Evolutionary conservation across 2,797 vertebrate genomes (phyloP).

Genomic region (Pampus argenteus): DNA sequence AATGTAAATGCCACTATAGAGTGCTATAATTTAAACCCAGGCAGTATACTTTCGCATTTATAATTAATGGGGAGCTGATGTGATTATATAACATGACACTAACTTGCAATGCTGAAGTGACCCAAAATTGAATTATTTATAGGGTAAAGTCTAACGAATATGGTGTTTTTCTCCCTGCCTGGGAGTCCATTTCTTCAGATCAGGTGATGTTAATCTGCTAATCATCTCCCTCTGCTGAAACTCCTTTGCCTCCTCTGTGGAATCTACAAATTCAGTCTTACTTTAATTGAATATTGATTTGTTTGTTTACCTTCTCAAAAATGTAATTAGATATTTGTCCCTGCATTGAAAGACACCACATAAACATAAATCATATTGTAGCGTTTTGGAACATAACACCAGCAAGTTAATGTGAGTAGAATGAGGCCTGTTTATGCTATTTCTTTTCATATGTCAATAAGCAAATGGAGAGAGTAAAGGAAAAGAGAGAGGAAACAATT

Average conservation of each 20-base stretch:
- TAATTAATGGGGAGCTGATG: constrained; percentile 60
- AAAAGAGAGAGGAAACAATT: background rate
- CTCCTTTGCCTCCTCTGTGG: constrained; percentile 25
- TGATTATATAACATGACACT: constrained; percentile 55
- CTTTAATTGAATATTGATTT: constrained; percentile 83
- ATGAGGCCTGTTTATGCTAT: background rate
- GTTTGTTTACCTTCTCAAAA: constrained; percentile 62
- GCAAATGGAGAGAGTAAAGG: background rate
- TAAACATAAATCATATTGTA: constrained; percentile 47
- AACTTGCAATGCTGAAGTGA: constrained; percentile 49
- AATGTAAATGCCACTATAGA: constrained; percentile 47
- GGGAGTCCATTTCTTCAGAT: constrained; percentile 46
- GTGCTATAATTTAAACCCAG: constrained; percentile 47
- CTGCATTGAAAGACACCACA: constrained; percentile 35
- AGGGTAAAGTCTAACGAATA: constrained; percentile 49
- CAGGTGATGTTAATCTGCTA: constrained; percentile 60
- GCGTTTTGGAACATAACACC: constrained; percentile 4
- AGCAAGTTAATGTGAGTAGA: constrained; percentile 19
- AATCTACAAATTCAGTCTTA: constrained; percentile 54
- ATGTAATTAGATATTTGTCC: constrained; percentile 66
- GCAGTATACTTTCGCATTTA: constrained; percentile 45
- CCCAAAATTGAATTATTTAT: constrained; percentile 63
- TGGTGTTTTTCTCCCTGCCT: constrained; percentile 47
- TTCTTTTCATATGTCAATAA: constrained; percentile 5
- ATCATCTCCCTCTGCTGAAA: constrained; percentile 58